These are phyloP conservation scores for Papilio elwesi DNA, from an alignment of 2,888 invertebrate genomes.

Conservation along the genomic window DNA sequence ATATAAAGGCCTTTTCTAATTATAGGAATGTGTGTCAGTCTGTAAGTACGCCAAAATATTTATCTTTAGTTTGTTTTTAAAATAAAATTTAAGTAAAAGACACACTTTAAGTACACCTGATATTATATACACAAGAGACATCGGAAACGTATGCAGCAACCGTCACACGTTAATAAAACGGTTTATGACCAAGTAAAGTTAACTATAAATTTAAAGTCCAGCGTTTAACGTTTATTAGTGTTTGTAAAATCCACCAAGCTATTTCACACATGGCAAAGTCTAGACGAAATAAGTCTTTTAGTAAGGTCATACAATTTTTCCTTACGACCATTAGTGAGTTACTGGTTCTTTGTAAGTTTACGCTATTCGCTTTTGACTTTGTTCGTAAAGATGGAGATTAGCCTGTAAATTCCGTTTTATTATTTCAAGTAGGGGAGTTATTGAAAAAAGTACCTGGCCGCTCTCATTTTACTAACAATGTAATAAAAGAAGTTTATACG, in stretches of 20 bases:
- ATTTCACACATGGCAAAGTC: slow-evolving; percentile 78
- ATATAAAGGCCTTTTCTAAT: too few relatives aligned
- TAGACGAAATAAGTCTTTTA: slow-evolving; percentile 74
- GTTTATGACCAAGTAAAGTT: slow-evolving; percentile 77
- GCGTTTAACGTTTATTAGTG: slow-evolving; percentile 80
- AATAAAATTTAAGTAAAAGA: neutral
- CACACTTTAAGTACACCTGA: too few relatives aligned
- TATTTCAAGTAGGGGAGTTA: slow-evolving; percentile 63
- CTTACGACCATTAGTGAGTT: slow-evolving; percentile 48
- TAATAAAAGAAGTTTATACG: slow-evolving; percentile 80
- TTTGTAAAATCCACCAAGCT: slow-evolving; percentile 74
- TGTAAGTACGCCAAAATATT: neutral
- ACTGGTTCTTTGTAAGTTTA: slow-evolving; percentile 25
- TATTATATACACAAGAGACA: slow-evolving; percentile 21
- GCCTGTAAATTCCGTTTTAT: slow-evolving; percentile 70
- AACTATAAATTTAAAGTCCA: slow-evolving; percentile 78
- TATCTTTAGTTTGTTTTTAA: neutral
- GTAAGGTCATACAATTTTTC: slow-evolving; percentile 59
- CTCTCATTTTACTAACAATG: slow-evolving; percentile 79
- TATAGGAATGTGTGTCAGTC: neutral
- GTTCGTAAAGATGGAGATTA: slow-evolving; percentile 62
- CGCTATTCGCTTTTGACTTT: slow-evolving; percentile 42
- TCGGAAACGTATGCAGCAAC: slow-evolving; percentile 46
- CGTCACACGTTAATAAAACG: slow-evolving; percentile 69
- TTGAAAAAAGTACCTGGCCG: slow-evolving; percentile 69